Evolutionary conservation across 2,888 invertebrate species (phyloP).

Genomic region (Frankliniella fusca): DNA sequence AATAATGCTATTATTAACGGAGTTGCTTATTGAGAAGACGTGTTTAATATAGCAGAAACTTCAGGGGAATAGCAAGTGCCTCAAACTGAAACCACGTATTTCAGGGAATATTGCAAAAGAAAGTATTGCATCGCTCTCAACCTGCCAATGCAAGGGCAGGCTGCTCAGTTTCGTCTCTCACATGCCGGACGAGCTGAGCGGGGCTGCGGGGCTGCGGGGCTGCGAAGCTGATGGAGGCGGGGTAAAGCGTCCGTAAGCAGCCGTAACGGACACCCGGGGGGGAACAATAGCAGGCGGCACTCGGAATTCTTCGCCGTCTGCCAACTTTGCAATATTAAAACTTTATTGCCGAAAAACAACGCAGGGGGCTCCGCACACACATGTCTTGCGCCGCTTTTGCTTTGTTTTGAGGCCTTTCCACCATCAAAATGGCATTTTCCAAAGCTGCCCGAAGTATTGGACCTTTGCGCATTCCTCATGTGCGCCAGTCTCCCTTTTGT

Average conservation of each 20-base stretch:
- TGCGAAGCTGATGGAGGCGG: too few species aligned
- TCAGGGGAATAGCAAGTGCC: too few species aligned
- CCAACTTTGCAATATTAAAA: slow-evolving; percentile 26
- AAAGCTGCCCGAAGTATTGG: slow-evolving; percentile 10
- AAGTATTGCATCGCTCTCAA: too few species aligned
- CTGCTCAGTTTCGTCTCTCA: too few species aligned
- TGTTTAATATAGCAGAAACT: too few species aligned
- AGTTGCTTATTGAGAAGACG: too few species aligned
- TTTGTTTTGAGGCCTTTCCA: slow-evolving; percentile 14
- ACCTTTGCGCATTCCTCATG: neutral
- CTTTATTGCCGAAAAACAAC: slow-evolving; percentile 25
- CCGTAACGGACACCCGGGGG: slow-evolving; percentile 20
- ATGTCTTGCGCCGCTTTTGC: slow-evolving; percentile 11
- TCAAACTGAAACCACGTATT: too few species aligned
- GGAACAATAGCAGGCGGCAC: slow-evolving; percentile 18
- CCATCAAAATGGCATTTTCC: slow-evolving; percentile 18
- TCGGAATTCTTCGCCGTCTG: slow-evolving; percentile 24
- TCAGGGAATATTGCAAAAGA: too few species aligned
- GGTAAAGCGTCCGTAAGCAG: slow-evolving; percentile 17
- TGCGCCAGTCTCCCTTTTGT: neutral
- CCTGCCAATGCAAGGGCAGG: too few species aligned
- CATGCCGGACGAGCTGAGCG: too few species aligned
- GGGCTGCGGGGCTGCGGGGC: too few species aligned
- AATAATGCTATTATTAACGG: too few species aligned
- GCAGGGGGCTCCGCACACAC: neutral